Conservation (phyloP, 2,888 invertebrate species). For the Apodemia duryi region DNA sequence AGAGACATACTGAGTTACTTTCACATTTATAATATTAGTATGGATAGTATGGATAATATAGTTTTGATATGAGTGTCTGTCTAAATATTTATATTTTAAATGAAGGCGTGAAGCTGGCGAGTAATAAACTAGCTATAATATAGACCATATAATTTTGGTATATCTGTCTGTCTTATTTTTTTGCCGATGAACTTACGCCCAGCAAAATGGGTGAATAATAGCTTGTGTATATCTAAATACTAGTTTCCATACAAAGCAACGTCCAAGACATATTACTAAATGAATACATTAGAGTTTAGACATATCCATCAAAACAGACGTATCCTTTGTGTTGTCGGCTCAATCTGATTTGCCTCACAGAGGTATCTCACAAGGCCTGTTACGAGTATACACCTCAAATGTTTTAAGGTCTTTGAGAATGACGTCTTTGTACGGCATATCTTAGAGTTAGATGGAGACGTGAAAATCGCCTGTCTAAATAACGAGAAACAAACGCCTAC, state of each 20-base stretch:
- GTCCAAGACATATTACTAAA: not conserved
- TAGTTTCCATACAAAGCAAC: not conserved
- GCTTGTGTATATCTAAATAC: no score
- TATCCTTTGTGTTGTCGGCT: not conserved
- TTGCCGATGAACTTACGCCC: no score
- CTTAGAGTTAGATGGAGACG: not conserved
- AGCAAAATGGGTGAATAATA: no score
- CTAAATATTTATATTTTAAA: no score
- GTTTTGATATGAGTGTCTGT: no score
- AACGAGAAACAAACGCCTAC: not conserved
- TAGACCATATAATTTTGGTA: no score
- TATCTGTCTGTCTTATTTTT: no score
- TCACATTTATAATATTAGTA: no score
- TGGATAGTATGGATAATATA: no score
- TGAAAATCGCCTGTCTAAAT: not conserved
- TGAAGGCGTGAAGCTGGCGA: no score
- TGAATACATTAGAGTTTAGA: not conserved
- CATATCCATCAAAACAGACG: not conserved
- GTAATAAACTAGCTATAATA: no score
- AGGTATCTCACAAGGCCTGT: not conserved
- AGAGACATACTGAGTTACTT: no score
- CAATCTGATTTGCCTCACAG: not conserved
- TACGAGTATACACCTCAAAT: not conserved
- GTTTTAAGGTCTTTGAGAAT: not conserved
- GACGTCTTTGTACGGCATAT: not conserved